A percentile compares a stretch with the other conserved stretches of the same genome.
Evolutionary conservation across 2,888 invertebrate species (phyloP).

Genomic region (Scelioninae gen. 2): DNA sequence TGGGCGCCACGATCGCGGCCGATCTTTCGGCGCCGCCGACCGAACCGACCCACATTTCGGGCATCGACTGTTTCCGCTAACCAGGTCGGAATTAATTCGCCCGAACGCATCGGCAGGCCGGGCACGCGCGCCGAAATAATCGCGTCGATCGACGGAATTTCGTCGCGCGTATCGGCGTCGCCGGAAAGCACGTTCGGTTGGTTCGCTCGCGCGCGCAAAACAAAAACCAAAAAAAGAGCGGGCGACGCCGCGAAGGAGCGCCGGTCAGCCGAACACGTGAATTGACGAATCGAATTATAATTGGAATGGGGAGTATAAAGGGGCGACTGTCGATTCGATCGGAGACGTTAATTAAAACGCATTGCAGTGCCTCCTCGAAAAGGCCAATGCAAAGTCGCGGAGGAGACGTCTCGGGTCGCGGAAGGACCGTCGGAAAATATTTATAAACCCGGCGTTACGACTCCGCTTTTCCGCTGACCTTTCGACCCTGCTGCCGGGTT

Average conservation of each 20-base stretch:
- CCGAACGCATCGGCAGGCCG: conserved; percentile 44
- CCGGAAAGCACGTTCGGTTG: conserved; percentile 65
- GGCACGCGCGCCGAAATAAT: conserved; percentile 61
- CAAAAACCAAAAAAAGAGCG: too few species aligned
- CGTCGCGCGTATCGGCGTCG: conserved; percentile 63
- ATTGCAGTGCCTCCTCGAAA: conserved; percentile 11
- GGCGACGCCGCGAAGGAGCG: neutral
- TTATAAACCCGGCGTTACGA: conserved; percentile 55
- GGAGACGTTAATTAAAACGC: conserved; percentile 21
- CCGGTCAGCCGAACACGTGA: conserved; percentile 2
- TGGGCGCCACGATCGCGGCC: conserved; percentile 6
- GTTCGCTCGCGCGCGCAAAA: conserved; percentile 13
- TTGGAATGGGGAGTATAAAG: conserved; percentile 13
- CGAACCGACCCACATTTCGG: conserved; percentile 38
- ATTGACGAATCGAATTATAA: conserved; percentile 28
- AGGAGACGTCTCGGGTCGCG: conserved; percentile 49
- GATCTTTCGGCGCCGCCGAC: too few species aligned
- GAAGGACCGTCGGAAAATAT: conserved; percentile 58
- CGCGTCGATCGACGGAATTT: conserved; percentile 68
- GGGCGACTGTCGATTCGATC: conserved; percentile 1
- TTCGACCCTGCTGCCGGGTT: conserved; percentile 55
- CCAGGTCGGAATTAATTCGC: conserved; percentile 53
- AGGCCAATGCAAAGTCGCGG: conserved; percentile 2
- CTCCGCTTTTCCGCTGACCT: conserved; percentile 54
- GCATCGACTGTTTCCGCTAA: conserved; percentile 29